Evolutionary conservation across 2,797 vertebrate species (phyloP).

Genomic region (Hydrocynus forskahlii): DNA sequence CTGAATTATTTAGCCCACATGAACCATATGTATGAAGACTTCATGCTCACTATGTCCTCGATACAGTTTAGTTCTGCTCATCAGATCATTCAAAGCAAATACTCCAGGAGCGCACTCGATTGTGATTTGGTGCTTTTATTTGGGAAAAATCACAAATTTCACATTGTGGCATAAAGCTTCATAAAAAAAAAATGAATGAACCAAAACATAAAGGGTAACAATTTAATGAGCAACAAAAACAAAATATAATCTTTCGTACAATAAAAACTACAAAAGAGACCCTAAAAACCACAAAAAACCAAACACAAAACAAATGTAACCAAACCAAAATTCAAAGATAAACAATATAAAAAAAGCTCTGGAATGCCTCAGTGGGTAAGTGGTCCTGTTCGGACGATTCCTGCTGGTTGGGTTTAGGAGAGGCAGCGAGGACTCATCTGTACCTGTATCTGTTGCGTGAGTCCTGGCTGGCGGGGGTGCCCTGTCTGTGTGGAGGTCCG

Average conservation of each 20-base stretch:
- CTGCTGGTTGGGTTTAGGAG: constrained; percentile 39
- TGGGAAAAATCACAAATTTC: constrained; percentile 49
- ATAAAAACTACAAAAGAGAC: background rate
- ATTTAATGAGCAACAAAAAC: constrained; percentile 1
- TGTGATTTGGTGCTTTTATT: constrained; percentile 57
- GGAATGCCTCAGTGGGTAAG: constrained; percentile 55
- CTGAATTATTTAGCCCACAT: too few species aligned
- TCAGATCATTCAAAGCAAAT: constrained; percentile 42
- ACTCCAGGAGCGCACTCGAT: constrained; percentile 42
- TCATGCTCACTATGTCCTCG: background rate
- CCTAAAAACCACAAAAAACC: constrained; percentile 26
- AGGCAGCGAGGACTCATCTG: constrained; percentile 71
- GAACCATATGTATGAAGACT: background rate
- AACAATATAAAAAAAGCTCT: constrained; percentile 9
- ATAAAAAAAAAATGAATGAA: constrained; percentile 33
- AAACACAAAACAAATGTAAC: constrained; percentile 45
- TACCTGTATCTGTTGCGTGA: constrained; percentile 84
- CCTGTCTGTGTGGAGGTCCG: constrained; percentile 69
- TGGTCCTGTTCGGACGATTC: constrained; percentile 61
- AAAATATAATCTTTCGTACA: constrained; percentile 13
- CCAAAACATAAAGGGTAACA: constrained; percentile 48
- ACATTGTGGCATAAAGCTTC: constrained; percentile 45
- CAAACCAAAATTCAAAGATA: background rate
- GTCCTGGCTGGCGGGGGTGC: constrained; percentile 74
- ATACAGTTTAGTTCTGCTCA: background rate